Conservation (phyloP, 1,140 invertebrate species). For the Halyomorpha halys region DNA sequence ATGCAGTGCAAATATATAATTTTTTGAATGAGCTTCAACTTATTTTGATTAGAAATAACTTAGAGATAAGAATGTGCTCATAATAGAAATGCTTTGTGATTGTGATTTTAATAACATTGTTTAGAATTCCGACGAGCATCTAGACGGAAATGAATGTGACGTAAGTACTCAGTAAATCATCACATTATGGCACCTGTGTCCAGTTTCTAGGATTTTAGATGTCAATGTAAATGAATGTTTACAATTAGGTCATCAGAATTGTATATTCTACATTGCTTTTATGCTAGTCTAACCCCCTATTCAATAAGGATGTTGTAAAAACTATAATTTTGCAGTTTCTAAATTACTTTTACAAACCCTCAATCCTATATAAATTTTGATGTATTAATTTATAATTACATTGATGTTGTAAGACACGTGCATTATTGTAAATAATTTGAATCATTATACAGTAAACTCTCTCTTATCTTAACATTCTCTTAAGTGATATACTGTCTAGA, state of each 20-base stretch:
- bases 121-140: slow-evolving; percentile 25
- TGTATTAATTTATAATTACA: too few species aligned
- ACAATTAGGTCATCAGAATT: neutral
- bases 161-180: slow-evolving; percentile 27
- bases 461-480: too few species aligned
- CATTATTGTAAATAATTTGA: too few species aligned
- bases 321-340: too few species aligned
- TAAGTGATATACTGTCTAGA: too few species aligned
- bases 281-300: slow-evolving; percentile 9
- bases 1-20: too few species aligned
- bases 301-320: too few species aligned
- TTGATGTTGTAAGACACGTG: too few species aligned
- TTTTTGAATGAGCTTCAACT: neutral
- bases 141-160: slow-evolving; percentile 24
- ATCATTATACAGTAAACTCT: too few species aligned
- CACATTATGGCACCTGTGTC: slow-evolving; percentile 1
- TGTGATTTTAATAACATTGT: slow-evolving; percentile 22
- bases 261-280: slow-evolving; percentile 4
- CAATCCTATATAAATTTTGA: too few species aligned
- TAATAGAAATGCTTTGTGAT: slow-evolving; percentile 23
- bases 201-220: neutral
- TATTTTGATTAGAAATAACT: slow-evolving; percentile 14
- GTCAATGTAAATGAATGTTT: slow-evolving; percentile 12
- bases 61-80: slow-evolving; percentile 9
- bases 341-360: too few species aligned